Evolutionary conservation across 2,797 vertebrate species (phyloP).

Genomic region (Alca torda): DNA sequence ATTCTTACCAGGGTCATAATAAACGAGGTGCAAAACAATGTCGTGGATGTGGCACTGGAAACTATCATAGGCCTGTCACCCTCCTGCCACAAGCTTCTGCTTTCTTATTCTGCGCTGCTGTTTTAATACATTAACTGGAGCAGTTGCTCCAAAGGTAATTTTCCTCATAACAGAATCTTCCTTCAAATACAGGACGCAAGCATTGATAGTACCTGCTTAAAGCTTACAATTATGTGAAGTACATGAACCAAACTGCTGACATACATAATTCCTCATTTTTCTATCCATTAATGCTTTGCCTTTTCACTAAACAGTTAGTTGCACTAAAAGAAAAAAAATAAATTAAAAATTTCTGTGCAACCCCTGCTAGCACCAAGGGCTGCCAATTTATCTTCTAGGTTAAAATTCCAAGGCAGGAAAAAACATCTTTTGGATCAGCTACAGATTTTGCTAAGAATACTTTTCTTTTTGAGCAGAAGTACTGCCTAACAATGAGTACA

Average conservation of each 20-base stretch:
- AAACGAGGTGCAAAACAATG: not conserved
- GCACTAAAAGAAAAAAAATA: not conserved
- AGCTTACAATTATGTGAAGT: not conserved
- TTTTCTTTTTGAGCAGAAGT: not conserved
- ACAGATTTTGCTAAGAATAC: not conserved
- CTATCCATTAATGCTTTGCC: not conserved
- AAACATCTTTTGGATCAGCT: not conserved
- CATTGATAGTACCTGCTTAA: not conserved
- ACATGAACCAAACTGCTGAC: not conserved
- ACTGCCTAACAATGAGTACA: not conserved
- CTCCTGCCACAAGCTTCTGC: not conserved
- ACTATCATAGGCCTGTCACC: accelerated
- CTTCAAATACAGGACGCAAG: not conserved
- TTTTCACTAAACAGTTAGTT: not conserved
- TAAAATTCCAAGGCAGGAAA: not conserved
- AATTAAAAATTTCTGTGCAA: not conserved
- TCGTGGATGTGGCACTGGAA: accelerated
- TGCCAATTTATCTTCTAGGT: not conserved
- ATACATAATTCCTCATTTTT: not conserved
- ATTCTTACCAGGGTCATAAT: not conserved
- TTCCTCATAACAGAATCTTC: not conserved
- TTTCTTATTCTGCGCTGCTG: not conserved
- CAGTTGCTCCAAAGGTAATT: not conserved
- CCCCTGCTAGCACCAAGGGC: not conserved
- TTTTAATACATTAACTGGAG: not conserved